Conservation (phyloP, 2,888 invertebrate genomes). For the Leptinotarsa peninsularis region DNA sequence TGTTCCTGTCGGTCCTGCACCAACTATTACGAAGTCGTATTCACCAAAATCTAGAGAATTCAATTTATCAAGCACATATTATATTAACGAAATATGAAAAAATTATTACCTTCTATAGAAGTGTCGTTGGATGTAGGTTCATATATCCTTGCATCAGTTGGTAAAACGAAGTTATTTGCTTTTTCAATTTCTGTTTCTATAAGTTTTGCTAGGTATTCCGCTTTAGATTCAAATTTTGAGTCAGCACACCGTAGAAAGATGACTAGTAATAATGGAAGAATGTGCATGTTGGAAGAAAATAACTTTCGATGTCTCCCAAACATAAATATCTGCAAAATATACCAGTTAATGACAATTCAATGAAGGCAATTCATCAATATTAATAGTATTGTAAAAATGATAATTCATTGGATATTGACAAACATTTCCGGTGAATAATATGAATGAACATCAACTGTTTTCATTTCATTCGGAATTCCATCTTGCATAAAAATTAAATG, state of each 20-base stretch:
- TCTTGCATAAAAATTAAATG: too few relatives aligned
- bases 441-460: too few relatives aligned
- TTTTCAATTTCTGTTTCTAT: constrained; percentile 5
- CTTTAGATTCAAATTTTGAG: neutral
- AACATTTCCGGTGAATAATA: too few relatives aligned
- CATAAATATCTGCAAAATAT: neutral
- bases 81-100: neutral
- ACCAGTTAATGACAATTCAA: neutral
- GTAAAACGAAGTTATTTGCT: constrained; percentile 11
- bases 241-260: neutral
- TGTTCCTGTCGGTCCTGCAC: constrained; percentile 40
- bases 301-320: neutral
- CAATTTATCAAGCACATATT: neutral
- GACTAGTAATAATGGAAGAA: neutral
- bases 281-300: neutral
- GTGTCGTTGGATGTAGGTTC: constrained; percentile 1
- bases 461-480: too few relatives aligned
- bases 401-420: neutral
- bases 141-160: constrained; percentile 28
- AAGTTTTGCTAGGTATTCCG: neutral
- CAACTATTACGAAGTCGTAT: constrained; percentile 43
- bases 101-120: constrained; percentile 17
- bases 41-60: constrained; percentile 32
- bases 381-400: neutral
- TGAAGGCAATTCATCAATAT: neutral